These are phyloP conservation scores for Aporrectodea caliginosa DNA, from an alignment of 1,140 invertebrate species.

Conservation along the genomic window DNA sequence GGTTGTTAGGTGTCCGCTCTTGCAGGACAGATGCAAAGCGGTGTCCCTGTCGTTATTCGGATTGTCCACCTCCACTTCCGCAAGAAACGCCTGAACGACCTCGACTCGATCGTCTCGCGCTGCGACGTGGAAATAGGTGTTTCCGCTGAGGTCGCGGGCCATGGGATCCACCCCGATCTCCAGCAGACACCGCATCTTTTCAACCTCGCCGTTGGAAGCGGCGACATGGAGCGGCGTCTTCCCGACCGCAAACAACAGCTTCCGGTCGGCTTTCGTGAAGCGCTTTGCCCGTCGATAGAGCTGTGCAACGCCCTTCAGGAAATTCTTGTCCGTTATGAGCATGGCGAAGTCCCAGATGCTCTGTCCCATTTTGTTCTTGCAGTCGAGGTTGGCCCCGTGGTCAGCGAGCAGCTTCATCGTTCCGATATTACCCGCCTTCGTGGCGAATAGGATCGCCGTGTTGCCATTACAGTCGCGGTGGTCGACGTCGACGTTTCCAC, in stretches of 20 bases:
- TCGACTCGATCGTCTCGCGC: conserved; percentile 29
- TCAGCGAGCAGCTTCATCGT: conserved; percentile 19
- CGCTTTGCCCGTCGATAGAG: conserved; percentile 21
- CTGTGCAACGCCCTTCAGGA: conserved; percentile 13
- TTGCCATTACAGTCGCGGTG: conserved; percentile 24
- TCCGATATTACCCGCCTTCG: conserved; percentile 10
- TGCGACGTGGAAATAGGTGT: conserved; percentile 34
- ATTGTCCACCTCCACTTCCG: conserved; percentile 16
- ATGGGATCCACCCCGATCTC: conserved; percentile 16
- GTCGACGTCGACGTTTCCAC: conserved; percentile 20
- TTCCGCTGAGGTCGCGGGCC: conserved; percentile 26
- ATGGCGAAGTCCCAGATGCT: conserved; percentile 32
- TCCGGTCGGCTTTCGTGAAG: background rate
- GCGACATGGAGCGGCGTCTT: conserved; percentile 33
- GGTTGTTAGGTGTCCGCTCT: conserved; percentile 22
- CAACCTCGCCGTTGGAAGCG: conserved; percentile 27
- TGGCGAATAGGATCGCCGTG: conserved; percentile 25
- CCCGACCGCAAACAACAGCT: conserved; percentile 19
- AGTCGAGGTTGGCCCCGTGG: conserved; percentile 17
- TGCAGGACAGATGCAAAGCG: conserved; percentile 31
- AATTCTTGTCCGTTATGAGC: background rate
- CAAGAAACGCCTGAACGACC: conserved; percentile 13
- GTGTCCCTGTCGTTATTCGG: conserved; percentile 30
- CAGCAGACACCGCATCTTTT: conserved; percentile 26
- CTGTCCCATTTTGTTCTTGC: conserved; percentile 22